Base-by-base conservation (phyloP, 1,140 invertebrate species). In the Meloidogyne floridensis region DNA sequence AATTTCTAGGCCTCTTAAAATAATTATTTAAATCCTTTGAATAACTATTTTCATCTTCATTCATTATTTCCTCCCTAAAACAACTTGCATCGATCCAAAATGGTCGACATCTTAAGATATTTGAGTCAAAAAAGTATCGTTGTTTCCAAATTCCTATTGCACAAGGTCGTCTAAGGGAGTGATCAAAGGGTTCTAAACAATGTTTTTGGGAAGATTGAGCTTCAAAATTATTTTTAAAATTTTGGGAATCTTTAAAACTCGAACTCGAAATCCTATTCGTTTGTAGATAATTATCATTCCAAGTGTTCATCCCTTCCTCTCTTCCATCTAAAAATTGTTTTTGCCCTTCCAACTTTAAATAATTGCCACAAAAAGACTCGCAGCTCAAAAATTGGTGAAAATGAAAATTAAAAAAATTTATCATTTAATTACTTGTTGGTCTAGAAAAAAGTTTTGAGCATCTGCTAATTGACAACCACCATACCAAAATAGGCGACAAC, bases 401-500 rank as follows among this genome's bases (percentile, higher is more conserved):
- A 47, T 2, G 18, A 7, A 18, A 32, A 15, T 71, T 71, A 2
- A 32, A 47, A 56, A 56, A 5, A 56, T 1, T 54, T 54, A n/a
- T 32, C n/a, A 51, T 11, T 3, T 72, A 13, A 71, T n/a, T 70
- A 80, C 81, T 70, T 82, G 59, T 59, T 75, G 13, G 80, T 87
- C 83, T n/a, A 43, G 42, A 53, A 88, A 88, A 69, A 87, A 83
- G 43, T 87, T 87, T 47, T 82, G 80, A 42, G 59, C 69, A 11
- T 83, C 77, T 10, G 71, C 75, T 47, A 80, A 81, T 54, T 83
- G 80, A 76, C 87, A 87, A 32, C 87, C 85, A 32, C 87, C 87
- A 54, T 87, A 87, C 86, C 87, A 88, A 80, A 87, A 87, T 18
- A 78, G 77, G 43, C 83, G 75, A 59, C 86, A 89, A 20, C 59